Evolutionary conservation across 2,888 invertebrate genomes (phyloP).

Genomic region (Mimachlamys varia): DNA sequence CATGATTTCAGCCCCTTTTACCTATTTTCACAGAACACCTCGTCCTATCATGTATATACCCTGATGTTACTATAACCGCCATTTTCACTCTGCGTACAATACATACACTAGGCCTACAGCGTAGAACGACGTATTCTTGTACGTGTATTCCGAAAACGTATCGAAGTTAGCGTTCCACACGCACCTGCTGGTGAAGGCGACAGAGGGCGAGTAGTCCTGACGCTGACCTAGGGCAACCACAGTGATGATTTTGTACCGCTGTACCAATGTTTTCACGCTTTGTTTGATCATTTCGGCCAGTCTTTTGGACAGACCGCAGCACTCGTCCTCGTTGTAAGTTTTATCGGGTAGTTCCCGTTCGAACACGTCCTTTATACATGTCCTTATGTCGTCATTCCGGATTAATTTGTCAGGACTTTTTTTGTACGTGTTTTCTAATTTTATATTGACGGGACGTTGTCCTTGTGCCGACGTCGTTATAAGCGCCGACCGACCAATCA

Average conservation of each 20-base stretch:
- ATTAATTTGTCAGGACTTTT: slow-evolving; percentile 66
- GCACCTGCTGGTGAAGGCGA: slow-evolving; percentile 72
- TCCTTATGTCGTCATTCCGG: slow-evolving; percentile 59
- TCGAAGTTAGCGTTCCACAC: slow-evolving; percentile 74
- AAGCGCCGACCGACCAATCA: slow-evolving; percentile 57
- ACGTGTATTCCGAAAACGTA: slow-evolving; percentile 71
- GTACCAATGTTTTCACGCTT: slow-evolving; percentile 66
- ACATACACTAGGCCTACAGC: slow-evolving; percentile 73
- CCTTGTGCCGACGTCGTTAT: slow-evolving; percentile 62
- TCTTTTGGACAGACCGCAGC: slow-evolving; percentile 60
- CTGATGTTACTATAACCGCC: background rate
- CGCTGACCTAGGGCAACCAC: slow-evolving; percentile 70
- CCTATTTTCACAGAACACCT: background rate
- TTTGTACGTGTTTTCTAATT: slow-evolving; percentile 73
- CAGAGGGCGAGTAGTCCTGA: slow-evolving; percentile 58
- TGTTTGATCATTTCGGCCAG: slow-evolving; percentile 72
- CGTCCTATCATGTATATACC: background rate
- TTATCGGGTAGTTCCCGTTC: slow-evolving; percentile 59
- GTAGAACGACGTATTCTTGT: slow-evolving; percentile 65
- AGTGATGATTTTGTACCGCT: slow-evolving; percentile 72
- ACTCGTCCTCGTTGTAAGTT: slow-evolving; percentile 67
- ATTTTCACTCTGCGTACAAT: slow-evolving; percentile 67
- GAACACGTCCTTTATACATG: slow-evolving; percentile 63
- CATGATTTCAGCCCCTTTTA: too few species aligned
- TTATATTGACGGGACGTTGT: slow-evolving; percentile 56